Evolutionary conservation across 2,888 invertebrate genomes (phyloP), one percentile per base, ranked within the genome.

Genomic region (Melieria omissa): DNA sequence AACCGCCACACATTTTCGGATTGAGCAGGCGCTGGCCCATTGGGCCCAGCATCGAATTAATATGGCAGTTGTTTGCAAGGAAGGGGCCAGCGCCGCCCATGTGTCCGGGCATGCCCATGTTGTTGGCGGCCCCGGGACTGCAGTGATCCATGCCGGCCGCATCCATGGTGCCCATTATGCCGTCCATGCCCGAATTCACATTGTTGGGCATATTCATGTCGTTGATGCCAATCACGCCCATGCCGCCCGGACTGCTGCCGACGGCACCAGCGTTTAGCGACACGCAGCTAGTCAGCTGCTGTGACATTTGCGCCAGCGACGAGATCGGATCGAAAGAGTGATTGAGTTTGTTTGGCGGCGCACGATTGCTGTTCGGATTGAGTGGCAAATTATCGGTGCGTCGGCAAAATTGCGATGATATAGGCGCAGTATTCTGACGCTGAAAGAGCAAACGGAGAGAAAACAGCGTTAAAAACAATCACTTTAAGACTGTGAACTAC

Each of bases 261-360:
- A 80, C 80, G 83, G 82, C 79, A 9, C 80, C 80, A 82, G 87
- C 81, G 69, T 88, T 88, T 42, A 88, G 86, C 75, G 90, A 90
- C 1, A 84, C 90, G 84, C 93, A 93, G 81, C 93, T 95, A 12
- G 96, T 95, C 76, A 97, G 88, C 84, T 96, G 95, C 83, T 97
- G 96, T 75, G 95, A 95, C 97, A 97, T 97, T 87, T 97, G 96
- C 70, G 96, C 96, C 81, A 97, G 89, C 8, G 96, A 97, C 66
- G 96, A 95, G 80, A 97, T 97, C 1, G 97, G 97, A 89, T 97
- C 97, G 86, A 97, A 97, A 45, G 75, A 77, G 83, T 91, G 95
- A 82, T 90, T 89, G 84, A 87, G 90, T 88, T 91, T 92, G 80
- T 86, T 90, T 87, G 83, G 91, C 84, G 86, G 88, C 80, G 86